Evolutionary conservation across 2,113 vertebrate species (phyloP), one percentile per base, ranked within the genome.

Genomic region (Parus major): DNA sequence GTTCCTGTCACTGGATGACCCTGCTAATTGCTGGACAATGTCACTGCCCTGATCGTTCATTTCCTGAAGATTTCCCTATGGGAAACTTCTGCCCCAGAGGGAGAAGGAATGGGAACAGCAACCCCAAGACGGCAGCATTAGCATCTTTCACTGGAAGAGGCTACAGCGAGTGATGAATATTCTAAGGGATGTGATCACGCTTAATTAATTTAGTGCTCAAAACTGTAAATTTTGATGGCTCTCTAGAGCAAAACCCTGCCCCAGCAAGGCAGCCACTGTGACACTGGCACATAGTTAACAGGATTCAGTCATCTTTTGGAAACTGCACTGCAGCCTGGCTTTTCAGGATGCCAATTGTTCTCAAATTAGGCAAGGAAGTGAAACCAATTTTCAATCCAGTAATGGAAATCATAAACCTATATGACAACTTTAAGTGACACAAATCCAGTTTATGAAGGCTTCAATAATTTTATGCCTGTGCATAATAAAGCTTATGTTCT

Each of bases 11-110:
- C 71, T 5, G 20, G 44, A 77, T 50, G 36, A 46, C 20, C 47
- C 49, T 16, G 25, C 24, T 73, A 73, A 50, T 44, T 47, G 42
- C 60, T 42, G 44, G 39, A 41, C 2, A 21, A 23, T 24, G 46
- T 18, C 50, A 35, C n/a, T 35, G n/a, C 0, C 0, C 31, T 44
- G 35, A 44, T 18, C 1, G 0, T 24, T 49, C 28, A 9, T 23
- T 46, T 36, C 39, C 47, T 49, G 21, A 85, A 20, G 56, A 71
- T 1, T 33, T 49, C 41, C 52, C 68, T 50, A 59, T 41, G 1
- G 3, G 18, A 42, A 55, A 46, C 46, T 69, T 75, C 50, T 39
- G 52, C 21, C 31, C 36, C 46, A 39, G 36, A 52, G 27, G 10
- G 7, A 47, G 29, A 56, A 35, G 42, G 19, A 73, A 81, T 5